Evolutionary conservation across 1,140 invertebrate species (phyloP).

Genomic region (Drosophila truncata): DNA sequence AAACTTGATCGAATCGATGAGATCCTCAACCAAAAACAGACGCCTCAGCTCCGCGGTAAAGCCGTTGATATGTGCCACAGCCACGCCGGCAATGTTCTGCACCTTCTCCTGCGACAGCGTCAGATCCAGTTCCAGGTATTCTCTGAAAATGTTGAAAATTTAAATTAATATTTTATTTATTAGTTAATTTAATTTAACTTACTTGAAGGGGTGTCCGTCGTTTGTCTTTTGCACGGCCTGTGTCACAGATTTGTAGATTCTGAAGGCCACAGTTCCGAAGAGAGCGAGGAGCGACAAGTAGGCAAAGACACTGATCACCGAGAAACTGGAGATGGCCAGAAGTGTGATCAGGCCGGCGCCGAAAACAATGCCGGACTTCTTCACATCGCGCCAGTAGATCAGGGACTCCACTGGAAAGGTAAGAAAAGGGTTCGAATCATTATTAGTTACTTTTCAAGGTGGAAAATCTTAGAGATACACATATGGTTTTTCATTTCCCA

Average conservation of each 20-base stretch:
- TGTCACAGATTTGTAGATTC: slow-evolving; percentile 98
- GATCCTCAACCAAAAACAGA: slow-evolving; percentile 97
- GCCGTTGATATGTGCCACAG: slow-evolving; percentile 94
- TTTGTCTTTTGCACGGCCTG: slow-evolving; percentile 98
- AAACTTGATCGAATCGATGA: slow-evolving; percentile 98
- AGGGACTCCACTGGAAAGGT: slow-evolving; percentile 95
- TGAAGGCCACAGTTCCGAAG: slow-evolving; percentile 94
- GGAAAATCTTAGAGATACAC: neutral
- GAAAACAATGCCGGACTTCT: slow-evolving; percentile 96
- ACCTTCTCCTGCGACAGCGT: slow-evolving; percentile 94
- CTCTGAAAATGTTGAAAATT: slow-evolving; percentile 87
- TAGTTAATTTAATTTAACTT: slow-evolving; percentile 93
- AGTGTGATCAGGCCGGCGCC: slow-evolving; percentile 94
- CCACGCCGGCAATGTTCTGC: slow-evolving; percentile 92
- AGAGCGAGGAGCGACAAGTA: slow-evolving; percentile 95
- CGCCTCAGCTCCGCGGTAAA: slow-evolving; percentile 93
- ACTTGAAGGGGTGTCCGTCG: slow-evolving; percentile 99
- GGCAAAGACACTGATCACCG: slow-evolving; percentile 97
- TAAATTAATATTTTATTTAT: neutral
- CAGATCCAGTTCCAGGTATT: slow-evolving; percentile 94
- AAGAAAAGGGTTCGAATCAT: slow-evolving; percentile 60
- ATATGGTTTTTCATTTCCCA: slow-evolving; percentile 18
- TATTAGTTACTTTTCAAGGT: slow-evolving; percentile 1
- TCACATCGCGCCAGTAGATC: slow-evolving; percentile 98
- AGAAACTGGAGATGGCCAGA: slow-evolving; percentile 96